Percentiles rank a stretch among this genome's conserved stretches.
Conservation (phyloP, 2,113 vertebrate species). For the Proterorhinus semilunaris region DNA sequence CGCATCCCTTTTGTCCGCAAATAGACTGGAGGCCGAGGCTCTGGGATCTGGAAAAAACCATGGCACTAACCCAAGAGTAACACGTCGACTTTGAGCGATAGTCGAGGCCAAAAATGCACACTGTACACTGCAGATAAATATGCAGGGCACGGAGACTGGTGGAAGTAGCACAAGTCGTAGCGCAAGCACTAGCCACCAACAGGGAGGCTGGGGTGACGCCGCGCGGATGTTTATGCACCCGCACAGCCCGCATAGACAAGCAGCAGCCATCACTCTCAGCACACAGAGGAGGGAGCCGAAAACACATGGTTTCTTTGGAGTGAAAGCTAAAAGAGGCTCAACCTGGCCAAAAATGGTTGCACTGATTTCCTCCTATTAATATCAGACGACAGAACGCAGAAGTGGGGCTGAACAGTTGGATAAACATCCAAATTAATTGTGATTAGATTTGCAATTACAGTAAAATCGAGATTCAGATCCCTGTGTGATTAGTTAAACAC, state of each 20-base stretch:
- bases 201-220: constrained; percentile 20
- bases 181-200: constrained; percentile 40
- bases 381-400: no score
- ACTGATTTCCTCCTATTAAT: constrained; percentile 54
- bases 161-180: constrained; percentile 45
- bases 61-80: constrained; percentile 54
- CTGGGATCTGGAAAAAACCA: constrained; percentile 16
- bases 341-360: constrained; percentile 55
- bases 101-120: constrained; percentile 11
- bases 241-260: constrained; percentile 30
- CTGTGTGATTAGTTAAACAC: no score
- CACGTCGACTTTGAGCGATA: constrained; percentile 61
- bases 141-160: constrained; percentile 41
- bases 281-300: constrained; percentile 15
- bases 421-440: no score
- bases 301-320: constrained; percentile 30
- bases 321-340: constrained; percentile 40
- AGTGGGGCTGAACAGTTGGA: no score
- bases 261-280: constrained; percentile 46
- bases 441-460: no score
- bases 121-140: constrained; percentile 33
- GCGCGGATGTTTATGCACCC: constrained; percentile 19
- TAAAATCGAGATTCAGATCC: no score
- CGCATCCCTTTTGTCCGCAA: constrained; percentile 67
- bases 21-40: constrained; percentile 60